Conservation (phyloP, 1,140 invertebrate species). For the Antheraea pernyi region DNA sequence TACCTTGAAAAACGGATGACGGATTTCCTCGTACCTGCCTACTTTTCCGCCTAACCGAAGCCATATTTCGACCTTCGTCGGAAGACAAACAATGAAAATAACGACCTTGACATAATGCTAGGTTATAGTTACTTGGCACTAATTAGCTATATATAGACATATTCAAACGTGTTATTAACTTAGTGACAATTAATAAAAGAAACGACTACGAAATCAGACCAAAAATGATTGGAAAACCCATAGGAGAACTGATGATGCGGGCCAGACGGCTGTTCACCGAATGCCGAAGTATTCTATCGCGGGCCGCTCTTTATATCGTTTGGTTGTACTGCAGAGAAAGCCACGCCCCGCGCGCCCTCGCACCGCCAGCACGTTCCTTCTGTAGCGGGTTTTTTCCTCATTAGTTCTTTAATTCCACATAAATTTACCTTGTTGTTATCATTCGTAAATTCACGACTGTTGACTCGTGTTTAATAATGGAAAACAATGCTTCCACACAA, state of each 20-base stretch:
- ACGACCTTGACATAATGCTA: slow-evolving; percentile 73
- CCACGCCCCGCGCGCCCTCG: slow-evolving; percentile 65
- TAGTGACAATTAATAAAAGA: slow-evolving; percentile 48
- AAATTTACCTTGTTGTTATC: slow-evolving; percentile 61
- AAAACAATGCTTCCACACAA: too few relatives aligned
- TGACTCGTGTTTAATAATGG: neutral
- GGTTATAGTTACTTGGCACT: slow-evolving; percentile 65
- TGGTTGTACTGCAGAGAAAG: slow-evolving; percentile 66
- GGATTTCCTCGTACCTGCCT: slow-evolving; percentile 60
- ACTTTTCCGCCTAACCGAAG: slow-evolving; percentile 64
- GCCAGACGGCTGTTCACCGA: slow-evolving; percentile 76
- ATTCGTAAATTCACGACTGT: slow-evolving; percentile 36
- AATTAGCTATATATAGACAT: slow-evolving; percentile 64
- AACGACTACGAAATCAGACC: slow-evolving; percentile 38
- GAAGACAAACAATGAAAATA: slow-evolving; percentile 74
- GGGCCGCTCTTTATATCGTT: slow-evolving; percentile 73
- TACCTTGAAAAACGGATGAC: slow-evolving; percentile 71
- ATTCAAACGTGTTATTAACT: slow-evolving; percentile 61
- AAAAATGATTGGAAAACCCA: slow-evolving; percentile 55
- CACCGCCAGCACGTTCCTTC: slow-evolving; percentile 47
- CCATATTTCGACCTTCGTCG: slow-evolving; percentile 65
- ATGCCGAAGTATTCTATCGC: slow-evolving; percentile 73
- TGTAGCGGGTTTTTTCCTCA: slow-evolving; percentile 76
- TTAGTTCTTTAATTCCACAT: slow-evolving; percentile 66
- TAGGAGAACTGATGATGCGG: slow-evolving; percentile 57